phyloP scores from a whole-genome alignment of 2,113 vertebrate species.

The Empidonax alnorum region DNA sequence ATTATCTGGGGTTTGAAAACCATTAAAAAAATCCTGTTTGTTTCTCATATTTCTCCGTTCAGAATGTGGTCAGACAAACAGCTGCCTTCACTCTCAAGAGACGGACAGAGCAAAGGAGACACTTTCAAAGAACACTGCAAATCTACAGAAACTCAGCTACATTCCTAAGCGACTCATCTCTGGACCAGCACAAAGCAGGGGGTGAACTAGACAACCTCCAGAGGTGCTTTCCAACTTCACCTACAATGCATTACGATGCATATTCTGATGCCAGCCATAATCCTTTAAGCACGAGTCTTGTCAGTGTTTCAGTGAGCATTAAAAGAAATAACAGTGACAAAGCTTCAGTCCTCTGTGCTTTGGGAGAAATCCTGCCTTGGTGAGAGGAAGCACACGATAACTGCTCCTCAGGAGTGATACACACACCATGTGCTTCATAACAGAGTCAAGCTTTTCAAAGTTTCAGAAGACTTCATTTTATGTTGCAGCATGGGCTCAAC shows the following conservation, averaged over 20 bases:
- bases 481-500: not conserved
- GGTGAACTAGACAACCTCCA: not conserved
- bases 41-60: not conserved
- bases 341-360: not conserved
- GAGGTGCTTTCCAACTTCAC: not conserved
- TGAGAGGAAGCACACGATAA: not conserved
- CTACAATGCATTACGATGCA: rapidly evolving
- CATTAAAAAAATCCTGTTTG: too few species aligned
- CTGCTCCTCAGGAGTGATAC: rapidly evolving
- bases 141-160: not conserved
- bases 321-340: not conserved
- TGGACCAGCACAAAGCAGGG: too few species aligned
- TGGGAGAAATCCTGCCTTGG: not conserved
- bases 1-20: not conserved
- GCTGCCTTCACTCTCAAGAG: not conserved
- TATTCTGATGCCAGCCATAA: not conserved
- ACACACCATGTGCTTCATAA: not conserved
- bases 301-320: not conserved
- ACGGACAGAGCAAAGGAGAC: not conserved
- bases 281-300: not conserved
- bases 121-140: not conserved
- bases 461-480: not conserved
- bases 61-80: not conserved
- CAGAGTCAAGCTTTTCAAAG: not conserved
- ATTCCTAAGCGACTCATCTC: not conserved